Conservation (phyloP, 1,140 invertebrate species). For the Drosophila varians region DNA sequence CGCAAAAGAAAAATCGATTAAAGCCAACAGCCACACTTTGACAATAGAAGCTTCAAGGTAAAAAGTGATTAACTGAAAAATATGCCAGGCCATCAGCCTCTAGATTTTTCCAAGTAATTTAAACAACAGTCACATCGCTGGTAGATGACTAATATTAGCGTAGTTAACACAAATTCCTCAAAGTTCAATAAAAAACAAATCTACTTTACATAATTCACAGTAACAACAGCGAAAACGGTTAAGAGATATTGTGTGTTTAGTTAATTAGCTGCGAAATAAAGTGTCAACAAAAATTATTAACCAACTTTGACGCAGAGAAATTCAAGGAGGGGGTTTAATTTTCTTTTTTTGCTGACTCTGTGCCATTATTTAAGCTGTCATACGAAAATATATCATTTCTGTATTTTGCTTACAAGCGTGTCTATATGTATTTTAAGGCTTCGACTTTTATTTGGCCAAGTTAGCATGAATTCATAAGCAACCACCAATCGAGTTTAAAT, state of each 20-base stretch:
- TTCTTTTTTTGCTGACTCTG: slow-evolving; percentile 50
- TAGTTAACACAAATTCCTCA: slow-evolving; percentile 41
- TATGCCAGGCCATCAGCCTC: not conserved
- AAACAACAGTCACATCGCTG: slow-evolving; percentile 2
- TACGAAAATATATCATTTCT: slow-evolving; percentile 38
- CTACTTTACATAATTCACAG: slow-evolving; percentile 16
- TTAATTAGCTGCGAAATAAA: slow-evolving; percentile 73
- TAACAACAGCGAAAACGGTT: slow-evolving; percentile 33
- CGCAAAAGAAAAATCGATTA: slow-evolving; percentile 14
- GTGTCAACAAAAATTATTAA: slow-evolving; percentile 47
- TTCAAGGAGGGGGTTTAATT: slow-evolving; percentile 43
- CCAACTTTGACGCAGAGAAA: not conserved
- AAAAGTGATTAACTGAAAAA: slow-evolving; percentile 46
- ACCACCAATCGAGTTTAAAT: slow-evolving; percentile 27
- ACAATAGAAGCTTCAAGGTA: slow-evolving; percentile 50
- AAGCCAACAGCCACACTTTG: slow-evolving; percentile 23
- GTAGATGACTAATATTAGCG: slow-evolving; percentile 32
- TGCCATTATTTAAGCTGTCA: slow-evolving; percentile 19
- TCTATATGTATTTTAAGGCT: slow-evolving; percentile 25
- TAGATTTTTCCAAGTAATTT: slow-evolving; percentile 13
- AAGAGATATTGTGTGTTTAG: slow-evolving; percentile 45
- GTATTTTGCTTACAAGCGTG: slow-evolving; percentile 24
- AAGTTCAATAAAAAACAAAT: slow-evolving; percentile 26
- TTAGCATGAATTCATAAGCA: slow-evolving; percentile 49
- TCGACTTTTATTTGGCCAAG: slow-evolving; percentile 65